Base-by-base conservation (phyloP, 2,797 vertebrate species). In the Phataginus tetradactyla region DNA sequence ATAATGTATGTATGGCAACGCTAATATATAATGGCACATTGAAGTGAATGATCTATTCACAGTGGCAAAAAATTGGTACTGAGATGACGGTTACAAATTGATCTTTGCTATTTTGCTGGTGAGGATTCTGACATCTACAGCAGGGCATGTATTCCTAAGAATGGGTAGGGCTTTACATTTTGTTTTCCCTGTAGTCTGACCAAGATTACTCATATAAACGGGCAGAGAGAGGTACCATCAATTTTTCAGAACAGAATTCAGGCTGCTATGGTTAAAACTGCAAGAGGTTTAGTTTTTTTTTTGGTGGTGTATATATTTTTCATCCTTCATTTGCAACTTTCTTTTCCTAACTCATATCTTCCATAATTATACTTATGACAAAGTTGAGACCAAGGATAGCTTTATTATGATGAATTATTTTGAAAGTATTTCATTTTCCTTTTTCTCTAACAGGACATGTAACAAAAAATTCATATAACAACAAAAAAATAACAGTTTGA, bases 391-490 rank as follows among this genome's bases (percentile, higher is more conserved):
- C 3, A 12, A 88, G 18, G 69, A 55, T 17, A 79, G 1, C 34
- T 91, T 85, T 78, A 86, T 49, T 87, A 59, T 51, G 86, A 64
- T 85, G 13, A 95, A 68, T 97, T 92, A 81, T 29, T 12, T 69
- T 77, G 71, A 93, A 88, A 68, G 3, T 13, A 29, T 68, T 93
- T 77, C 17, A 88, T 79, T 90, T 95, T 75, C 55, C 57, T 78
- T 93, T 92, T 96, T 64, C 37, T 88, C 21, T 53, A 77, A 55
- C 0, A 93, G 86, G 45, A 90, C 0, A 66, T 93, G 45, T 45
- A 45, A 45, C 45, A 45, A 12, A 45, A 45, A 45, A 45, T 94
- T 10, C 85, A 20, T 55, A 20, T 45, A 61, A 55, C 7, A 37
- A 39, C 51, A 63, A 14, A 34, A 51, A 49, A 45, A 69, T 66